phyloP scores from a whole-genome alignment of 1,140 invertebrate species.

The Neodiprion fabricii region DNA sequence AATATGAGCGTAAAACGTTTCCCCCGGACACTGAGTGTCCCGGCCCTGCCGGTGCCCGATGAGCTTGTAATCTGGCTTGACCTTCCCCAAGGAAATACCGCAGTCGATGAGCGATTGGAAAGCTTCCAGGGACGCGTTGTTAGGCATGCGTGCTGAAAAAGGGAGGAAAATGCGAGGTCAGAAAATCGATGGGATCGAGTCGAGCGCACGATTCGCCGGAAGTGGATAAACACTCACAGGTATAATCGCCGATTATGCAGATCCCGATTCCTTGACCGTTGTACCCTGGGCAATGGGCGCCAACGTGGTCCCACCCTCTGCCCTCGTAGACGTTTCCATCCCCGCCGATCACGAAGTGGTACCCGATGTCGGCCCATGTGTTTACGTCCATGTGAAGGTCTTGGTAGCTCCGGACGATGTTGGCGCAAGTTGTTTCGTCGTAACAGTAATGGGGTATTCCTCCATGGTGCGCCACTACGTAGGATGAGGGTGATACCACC shows the following conservation, averaged over 20 bases:
- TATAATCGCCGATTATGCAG: constrained; percentile 64
- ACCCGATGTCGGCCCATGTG: constrained; percentile 74
- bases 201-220: neutral
- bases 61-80: constrained; percentile 52
- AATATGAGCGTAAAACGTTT: constrained; percentile 62
- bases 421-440: constrained; percentile 44
- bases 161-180: neutral
- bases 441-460: constrained; percentile 44
- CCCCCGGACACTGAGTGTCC: constrained; percentile 61
- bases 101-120: constrained; percentile 55
- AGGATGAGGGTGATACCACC: constrained; percentile 34
- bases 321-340: constrained; percentile 75
- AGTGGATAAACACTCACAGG: constrained; percentile 26
- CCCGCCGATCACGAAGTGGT: constrained; percentile 70
- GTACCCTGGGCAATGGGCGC: constrained; percentile 72
- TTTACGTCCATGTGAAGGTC: constrained; percentile 63
- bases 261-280: constrained; percentile 73
- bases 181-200: neutral
- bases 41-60: constrained; percentile 61
- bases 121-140: constrained; percentile 51
- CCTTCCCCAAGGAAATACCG: constrained; percentile 52
- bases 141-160: constrained; percentile 59
- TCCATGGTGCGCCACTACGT: constrained; percentile 51
- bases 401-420: constrained; percentile 61
- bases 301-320: constrained; percentile 72